Percentiles rank a stretch among this genome's conserved stretches.
These are phyloP conservation scores for Apodemus agrarius DNA, from an alignment of 2,797 vertebrate genomes.

Conservation along the genomic window DNA sequence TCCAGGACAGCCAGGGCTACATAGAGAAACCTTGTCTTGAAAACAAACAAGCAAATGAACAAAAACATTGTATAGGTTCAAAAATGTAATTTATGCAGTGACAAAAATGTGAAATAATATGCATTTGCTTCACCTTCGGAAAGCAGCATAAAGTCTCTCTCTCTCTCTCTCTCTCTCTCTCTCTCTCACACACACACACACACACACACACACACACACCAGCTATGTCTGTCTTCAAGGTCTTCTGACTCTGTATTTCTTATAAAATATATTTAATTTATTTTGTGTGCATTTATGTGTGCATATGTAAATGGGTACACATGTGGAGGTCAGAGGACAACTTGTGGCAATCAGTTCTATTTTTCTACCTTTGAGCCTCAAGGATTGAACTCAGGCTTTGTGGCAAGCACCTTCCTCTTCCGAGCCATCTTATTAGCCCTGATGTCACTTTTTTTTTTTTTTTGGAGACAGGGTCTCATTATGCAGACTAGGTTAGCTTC, in stretches of 20 bases:
- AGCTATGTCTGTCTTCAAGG: background rate
- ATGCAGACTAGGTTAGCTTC: background rate
- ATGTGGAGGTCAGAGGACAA: background rate
- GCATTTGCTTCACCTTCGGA: background rate
- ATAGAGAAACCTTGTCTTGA: background rate
- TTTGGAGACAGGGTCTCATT: background rate
- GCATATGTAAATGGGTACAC: too few species aligned
- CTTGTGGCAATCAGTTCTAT: background rate
- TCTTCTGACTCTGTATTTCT: constrained; percentile 18
- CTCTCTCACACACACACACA: background rate
- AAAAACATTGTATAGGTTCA: constrained; percentile 2
- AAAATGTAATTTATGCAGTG: constrained; percentile 16
- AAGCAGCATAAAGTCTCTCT: background rate
- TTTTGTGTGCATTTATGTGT: background rate
- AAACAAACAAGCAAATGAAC: background rate
- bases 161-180: background rate
- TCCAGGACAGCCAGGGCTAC: background rate
- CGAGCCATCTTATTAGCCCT: background rate
- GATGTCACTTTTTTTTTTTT: background rate
- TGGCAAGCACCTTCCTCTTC: background rate
- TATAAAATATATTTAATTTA: background rate
- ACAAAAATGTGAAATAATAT: constrained; percentile 46
- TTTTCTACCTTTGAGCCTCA: background rate
- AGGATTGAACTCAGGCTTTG: background rate
- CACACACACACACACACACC: background rate